Base-by-base conservation (phyloP, 1,140 invertebrate species). In the Nomia melanderi region DNA sequence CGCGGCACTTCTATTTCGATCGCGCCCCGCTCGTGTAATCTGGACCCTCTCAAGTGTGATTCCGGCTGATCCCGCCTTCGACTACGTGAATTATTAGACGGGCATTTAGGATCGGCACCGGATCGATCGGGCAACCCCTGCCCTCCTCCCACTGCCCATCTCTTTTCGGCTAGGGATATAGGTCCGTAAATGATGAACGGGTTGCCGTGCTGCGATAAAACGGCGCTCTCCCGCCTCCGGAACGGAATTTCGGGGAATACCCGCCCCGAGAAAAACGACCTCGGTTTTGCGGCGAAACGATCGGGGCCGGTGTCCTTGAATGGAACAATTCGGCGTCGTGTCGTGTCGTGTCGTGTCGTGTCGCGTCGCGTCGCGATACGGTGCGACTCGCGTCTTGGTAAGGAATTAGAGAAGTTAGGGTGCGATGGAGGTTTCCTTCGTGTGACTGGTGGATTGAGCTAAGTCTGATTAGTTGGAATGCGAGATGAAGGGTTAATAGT, bases 41-140 rank as follows among this genome's bases (percentile, higher is more conserved):
- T 83, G 73, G 77, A 69, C 56, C 78, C 82, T 83, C 81, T 84
- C 81, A 74, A 83, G 77, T 81, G 85, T 83, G 78, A 82, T 76
- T 79, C 81, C 81, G 82, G 77, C 82, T 83, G 77, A 83, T 83
- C 84, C 84, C 78, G 83, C 77, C 75, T 77, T 71, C 75, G 75
- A 71, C 56, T 71, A 63, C 67, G 75, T 77, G 75, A 77, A 77
- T 71, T 77, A 77, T 77, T 77, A 77, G 85, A 84, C 82, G 80
- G 85, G 78, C 59, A 77, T 77, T 81, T 83, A 81, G 82, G 84
- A 77, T 82, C 79, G 78, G 77, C 69, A 14, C 60, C 62, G 39
- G 73, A 75, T 75, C 73, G 73, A 75, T 75, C 73, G 53, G 14
- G n/a, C n/a, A 44, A n/a, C 73, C 36, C n/a, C n/a, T n/a, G n/a